Evolutionary conservation across 1,140 invertebrate genomes (phyloP), one percentile per base, ranked within the genome.

Genomic region (Panagrolaimus sp.): DNA sequence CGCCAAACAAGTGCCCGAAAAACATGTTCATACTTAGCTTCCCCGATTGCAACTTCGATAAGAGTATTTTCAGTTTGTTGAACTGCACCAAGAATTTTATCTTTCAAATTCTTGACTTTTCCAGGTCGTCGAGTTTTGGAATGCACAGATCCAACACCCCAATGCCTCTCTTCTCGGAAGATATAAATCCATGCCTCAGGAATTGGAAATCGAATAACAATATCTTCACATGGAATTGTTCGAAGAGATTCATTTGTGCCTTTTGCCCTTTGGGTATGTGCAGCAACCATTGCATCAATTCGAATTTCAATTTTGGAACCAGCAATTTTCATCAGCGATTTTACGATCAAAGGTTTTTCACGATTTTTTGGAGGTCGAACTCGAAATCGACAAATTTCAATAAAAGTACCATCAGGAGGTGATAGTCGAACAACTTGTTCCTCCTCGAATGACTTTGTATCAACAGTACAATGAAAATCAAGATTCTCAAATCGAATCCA

Each of bases 21-120:
- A 76, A 98, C 92, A 86, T 98, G 94, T 85, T 99, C 96, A 84
- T 99, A 99, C 86, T 99, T 98, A 14, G 96, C 96, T 83, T 93
- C 91, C 0, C 96, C 96, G 1, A 77, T 69, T 10, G 94, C 95
- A 0, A 95, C 93, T 85, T 98, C 96, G 84, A 99, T 96, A 2
- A 98, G 86, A 71, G 92, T 93, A 72, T 92, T 90, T 79, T 95
- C 93, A 66, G 90, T 91, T 15, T 85, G 71, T 70, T 94, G 91
- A 47, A 95, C 90, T 1, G 93, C 89, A 17, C 95, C 94, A 75
- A 98, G 87, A 79, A 98, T 90, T 62, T 93, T 87, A 82, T 96
- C 94, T 92, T 85, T 96, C 91, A 92, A 10, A 90, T 93, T 81
- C 91, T 89, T 89, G 38, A 89, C 87, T 84, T 88, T 88, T 55